Evolutionary conservation across 2,888 invertebrate species (phyloP), one percentile per base, ranked within the genome.

Genomic region (Tridacna crocea): DNA sequence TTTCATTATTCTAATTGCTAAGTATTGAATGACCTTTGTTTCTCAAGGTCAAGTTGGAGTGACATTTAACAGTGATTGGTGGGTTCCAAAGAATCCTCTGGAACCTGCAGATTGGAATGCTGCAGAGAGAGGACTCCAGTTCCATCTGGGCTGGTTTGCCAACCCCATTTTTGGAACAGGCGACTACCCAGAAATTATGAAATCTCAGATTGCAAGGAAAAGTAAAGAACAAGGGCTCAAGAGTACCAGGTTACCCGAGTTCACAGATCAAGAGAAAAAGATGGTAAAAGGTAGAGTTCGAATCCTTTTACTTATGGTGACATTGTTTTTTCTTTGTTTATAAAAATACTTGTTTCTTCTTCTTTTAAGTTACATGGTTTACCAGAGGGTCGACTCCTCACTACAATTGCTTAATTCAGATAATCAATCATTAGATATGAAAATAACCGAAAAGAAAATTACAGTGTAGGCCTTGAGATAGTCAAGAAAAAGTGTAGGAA

Each of bases 181-280:
- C 12, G 96, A 97, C 94, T 97, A 89, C 58, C 88, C 88, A 36
- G 80, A 87, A 2, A 72, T 88, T 6, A 88, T 89, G 89, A 85
- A 79, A 26, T 46, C 60, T 26, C 76, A 80, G 65, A 82, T 87
- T 36, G 77, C 46, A n/a, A 75, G 77, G 72, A 83, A 81, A 36
- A 83, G 85, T 48, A 60, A 15, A 13, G 74, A 60, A 22, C 84
- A 87, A 36, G 80, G 80, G 1, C 68, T 81, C 4, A 66, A 55
- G 2, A 36, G 74, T 47, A 83, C 82, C 24, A 72, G 88, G 47
- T 74, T 89, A 0, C 85, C 88, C 0, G 72, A 72, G 24, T 87
- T 87, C 48, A 82, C 85, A 19, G 66, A 75, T 0, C 72, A 77
- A n/a, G 84, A 87, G 60, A 83, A 73, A 58, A 26, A 47, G 27